Base-by-base conservation (phyloP, 30 jellyfish, hydroid and myxozoan species). In the Catostylus mosaicus region DNA sequence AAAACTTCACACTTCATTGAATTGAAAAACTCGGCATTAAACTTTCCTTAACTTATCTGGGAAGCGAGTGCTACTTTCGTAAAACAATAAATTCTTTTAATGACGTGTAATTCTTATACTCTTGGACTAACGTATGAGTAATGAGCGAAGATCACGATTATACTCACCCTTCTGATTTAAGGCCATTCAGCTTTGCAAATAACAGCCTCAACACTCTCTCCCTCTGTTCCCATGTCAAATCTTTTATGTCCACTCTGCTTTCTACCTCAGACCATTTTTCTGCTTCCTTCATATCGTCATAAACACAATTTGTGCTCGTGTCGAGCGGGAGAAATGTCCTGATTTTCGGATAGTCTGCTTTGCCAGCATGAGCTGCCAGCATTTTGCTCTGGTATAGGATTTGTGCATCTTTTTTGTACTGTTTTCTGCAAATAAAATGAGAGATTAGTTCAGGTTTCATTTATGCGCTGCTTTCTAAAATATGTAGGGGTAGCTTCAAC, bases 191-290 rank as follows among this genome's bases (percentile, higher is more conserved):
- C 50, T 78, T 93, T n/a, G 98, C 97, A 57, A 93, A 93, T 79
- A 93, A 59, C 85, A 86, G 48, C 57, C 98, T 60, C 64, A 93
- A 47, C 4, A 93, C 97, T 57, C 86, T 29, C 80, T 93, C 98
- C 60, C 98, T 79, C 68, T 93, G 98, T 54, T 93, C 98, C 98
- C 98, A 93, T 0, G 97, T 93, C 29, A 93, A 67, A 14, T 86
- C 96, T 20, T 85, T 80, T 20, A 93, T 87, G 63, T 86, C 97
- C 0, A 86, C 96, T 59, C 57, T 82, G 37, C 92, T 92, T 33
- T 79, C 90, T 24, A 87, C 27, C 19, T 90, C 96, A 56, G 78
- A 71, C 94, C 93, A 87, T 57, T 73, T 82, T 52, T 87, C 98
- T 19, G 98, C 97, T 34, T 82, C 97, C 23, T 87, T 82, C 91